Conservation (phyloP, 2,888 invertebrate species). For the Dromius quadrimaculatus region DNA sequence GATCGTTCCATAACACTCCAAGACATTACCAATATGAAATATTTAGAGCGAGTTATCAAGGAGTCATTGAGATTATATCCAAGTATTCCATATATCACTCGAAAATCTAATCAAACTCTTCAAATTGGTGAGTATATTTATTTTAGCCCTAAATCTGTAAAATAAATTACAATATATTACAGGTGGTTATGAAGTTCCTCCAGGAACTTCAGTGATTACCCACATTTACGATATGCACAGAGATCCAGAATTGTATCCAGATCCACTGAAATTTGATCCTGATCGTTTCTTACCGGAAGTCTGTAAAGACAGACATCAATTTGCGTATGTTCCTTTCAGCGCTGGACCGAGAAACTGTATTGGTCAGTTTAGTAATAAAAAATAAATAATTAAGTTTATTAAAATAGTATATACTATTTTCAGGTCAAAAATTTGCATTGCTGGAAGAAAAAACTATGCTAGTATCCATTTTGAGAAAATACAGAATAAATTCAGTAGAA, state of each 20-base stretch:
- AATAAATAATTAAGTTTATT: background rate
- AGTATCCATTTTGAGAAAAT: conserved; percentile 58
- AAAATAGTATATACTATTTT: conserved; percentile 40
- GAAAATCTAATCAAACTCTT: conserved; percentile 60
- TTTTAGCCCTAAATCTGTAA: background rate
- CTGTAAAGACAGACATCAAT: conserved; percentile 58
- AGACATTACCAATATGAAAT: conserved; percentile 63
- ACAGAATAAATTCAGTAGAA: conserved; percentile 57
- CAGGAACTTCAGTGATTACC: conserved; percentile 58
- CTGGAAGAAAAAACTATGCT: conserved; percentile 58
- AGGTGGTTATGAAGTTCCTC: conserved; percentile 59
- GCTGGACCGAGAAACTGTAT: conserved; percentile 62
- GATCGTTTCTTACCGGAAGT: conserved; percentile 60
- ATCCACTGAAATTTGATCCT: conserved; percentile 60
- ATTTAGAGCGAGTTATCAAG: conserved; percentile 63
- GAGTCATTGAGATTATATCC: conserved; percentile 64
- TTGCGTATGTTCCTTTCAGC: conserved; percentile 61
- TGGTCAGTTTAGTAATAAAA: conserved; percentile 57
- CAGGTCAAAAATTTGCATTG: conserved; percentile 60
- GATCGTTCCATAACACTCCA: conserved; percentile 59
- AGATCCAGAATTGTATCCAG: conserved; percentile 60
- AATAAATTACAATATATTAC: conserved; percentile 40
- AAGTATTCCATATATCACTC: conserved; percentile 62
- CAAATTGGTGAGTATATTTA: conserved; percentile 58
- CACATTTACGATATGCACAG: conserved; percentile 62